Evolutionary conservation across 2,888 invertebrate genomes (phyloP).

Genomic region (Amiota minor): DNA sequence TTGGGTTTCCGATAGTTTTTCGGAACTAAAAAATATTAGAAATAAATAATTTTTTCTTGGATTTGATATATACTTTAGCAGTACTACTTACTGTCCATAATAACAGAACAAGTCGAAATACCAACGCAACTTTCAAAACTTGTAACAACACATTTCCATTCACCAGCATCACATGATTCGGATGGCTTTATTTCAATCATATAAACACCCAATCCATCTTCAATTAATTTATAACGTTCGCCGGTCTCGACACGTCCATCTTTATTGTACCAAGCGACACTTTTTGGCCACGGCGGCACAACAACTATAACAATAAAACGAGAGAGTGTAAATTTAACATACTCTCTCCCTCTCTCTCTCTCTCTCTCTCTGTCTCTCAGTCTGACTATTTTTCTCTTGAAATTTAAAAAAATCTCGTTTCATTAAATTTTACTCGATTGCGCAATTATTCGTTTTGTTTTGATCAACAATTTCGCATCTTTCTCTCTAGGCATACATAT

Average conservation of each 20-base stretch:
- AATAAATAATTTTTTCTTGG: not conserved
- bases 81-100: conserved; percentile 82
- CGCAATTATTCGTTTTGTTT: conserved; percentile 59
- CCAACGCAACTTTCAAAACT: conserved; percentile 84
- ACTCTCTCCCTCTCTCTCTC: conserved; percentile 11
- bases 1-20: conserved; percentile 91
- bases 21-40: conserved; percentile 79
- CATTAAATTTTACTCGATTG: conserved; percentile 11
- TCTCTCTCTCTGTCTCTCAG: not conserved
- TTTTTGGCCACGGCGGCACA: conserved; percentile 89
- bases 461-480: conserved; percentile 52
- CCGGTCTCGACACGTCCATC: conserved; percentile 83
- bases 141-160: conserved; percentile 91
- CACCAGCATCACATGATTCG: conserved; percentile 88
- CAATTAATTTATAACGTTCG: conserved; percentile 82
- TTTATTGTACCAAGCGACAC: conserved; percentile 89
- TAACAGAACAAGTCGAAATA: conserved; percentile 82
- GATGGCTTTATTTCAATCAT: conserved; percentile 83
- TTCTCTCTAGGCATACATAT: too few relatives aligned
- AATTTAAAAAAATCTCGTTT: too few relatives aligned
- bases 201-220: conserved; percentile 89
- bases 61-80: not conserved
- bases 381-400: conserved; percentile 5
- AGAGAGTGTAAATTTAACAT: conserved; percentile 19
- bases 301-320: conserved; percentile 75